Conservation (phyloP, 2,113 vertebrate species). For the Engraulis encrasicolus region DNA sequence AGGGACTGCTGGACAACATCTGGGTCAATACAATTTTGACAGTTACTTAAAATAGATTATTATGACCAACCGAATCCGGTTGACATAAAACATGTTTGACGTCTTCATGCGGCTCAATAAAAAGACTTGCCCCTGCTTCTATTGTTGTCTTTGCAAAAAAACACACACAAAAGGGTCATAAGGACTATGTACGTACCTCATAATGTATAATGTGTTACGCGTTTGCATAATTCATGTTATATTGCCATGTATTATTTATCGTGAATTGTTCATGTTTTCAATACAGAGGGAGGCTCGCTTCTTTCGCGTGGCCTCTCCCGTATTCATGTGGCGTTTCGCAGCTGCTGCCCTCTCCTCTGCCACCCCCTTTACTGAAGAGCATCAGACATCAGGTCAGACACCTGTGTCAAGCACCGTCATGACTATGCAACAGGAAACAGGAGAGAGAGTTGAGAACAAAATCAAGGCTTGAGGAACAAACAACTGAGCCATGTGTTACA, state of each 20-base stretch:
- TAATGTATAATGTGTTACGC: neutral
- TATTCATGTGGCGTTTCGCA: neutral
- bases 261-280: neutral
- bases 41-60: neutral
- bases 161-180: neutral
- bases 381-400: neutral
- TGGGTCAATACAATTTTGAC: neutral
- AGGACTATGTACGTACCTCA: neutral
- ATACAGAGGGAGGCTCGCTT: neutral
- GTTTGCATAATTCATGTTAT: neutral
- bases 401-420: neutral
- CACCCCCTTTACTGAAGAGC: neutral
- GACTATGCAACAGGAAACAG: neutral
- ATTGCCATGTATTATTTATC: neutral
- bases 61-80: neutral
- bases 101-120: neutral
- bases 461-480: too few species aligned
- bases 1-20: neutral
- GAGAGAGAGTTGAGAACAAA: too few species aligned
- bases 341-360: neutral
- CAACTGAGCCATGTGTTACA: too few species aligned
- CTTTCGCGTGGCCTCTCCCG: neutral
- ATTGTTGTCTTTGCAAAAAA: neutral
- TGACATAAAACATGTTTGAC: neutral
- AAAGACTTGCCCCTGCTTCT: too few species aligned